These are phyloP conservation scores for Phanerotoma sp. DNA, from an alignment of 2,888 invertebrate genomes.

Conservation along the genomic window DNA sequence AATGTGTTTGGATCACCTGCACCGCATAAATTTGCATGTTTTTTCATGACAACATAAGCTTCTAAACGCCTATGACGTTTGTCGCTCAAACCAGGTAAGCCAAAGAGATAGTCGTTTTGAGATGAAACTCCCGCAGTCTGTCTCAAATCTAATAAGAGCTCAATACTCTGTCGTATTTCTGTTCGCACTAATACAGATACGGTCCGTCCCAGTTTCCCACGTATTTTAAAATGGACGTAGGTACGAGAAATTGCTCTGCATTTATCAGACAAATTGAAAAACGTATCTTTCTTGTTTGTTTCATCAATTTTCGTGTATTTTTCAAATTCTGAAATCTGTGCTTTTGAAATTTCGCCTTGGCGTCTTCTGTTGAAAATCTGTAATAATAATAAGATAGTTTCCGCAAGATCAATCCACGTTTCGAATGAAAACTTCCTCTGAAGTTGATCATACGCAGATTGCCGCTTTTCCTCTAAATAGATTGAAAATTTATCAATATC, in stretches of 20 bases:
- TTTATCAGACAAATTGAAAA: conserved; percentile 12
- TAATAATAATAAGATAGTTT: conserved; percentile 25
- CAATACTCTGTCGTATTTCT: conserved; percentile 17
- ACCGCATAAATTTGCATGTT: conserved; percentile 33
- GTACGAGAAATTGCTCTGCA: conserved; percentile 11
- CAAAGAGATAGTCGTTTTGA: conserved; percentile 25
- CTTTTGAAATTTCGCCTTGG: conserved; percentile 31
- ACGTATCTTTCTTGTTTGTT: conserved; percentile 19
- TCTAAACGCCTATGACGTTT: conserved; percentile 23
- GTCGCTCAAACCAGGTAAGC: neutral
- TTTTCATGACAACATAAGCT: conserved; percentile 33
- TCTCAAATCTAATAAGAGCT: conserved; percentile 10
- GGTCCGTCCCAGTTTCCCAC: conserved; percentile 33
- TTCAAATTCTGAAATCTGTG: conserved; percentile 28
- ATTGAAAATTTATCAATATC: conserved; percentile 16
- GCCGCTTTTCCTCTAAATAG: conserved; percentile 5
- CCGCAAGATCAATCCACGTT: conserved; percentile 18
- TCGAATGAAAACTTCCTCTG: conserved; percentile 10
- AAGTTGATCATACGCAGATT: neutral
- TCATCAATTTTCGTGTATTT: conserved; percentile 26
- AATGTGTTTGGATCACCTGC: conserved; percentile 31
- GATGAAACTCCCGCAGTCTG: conserved; percentile 7
- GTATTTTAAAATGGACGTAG: conserved; percentile 30
- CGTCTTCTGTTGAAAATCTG: conserved; percentile 33
- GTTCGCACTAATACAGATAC: conserved; percentile 25